A percentile compares a stretch with the other conserved stretches of the same genome.
Evolutionary conservation across 2,113 vertebrate genomes (phyloP).

Genomic region (Coptodon rendalli): DNA sequence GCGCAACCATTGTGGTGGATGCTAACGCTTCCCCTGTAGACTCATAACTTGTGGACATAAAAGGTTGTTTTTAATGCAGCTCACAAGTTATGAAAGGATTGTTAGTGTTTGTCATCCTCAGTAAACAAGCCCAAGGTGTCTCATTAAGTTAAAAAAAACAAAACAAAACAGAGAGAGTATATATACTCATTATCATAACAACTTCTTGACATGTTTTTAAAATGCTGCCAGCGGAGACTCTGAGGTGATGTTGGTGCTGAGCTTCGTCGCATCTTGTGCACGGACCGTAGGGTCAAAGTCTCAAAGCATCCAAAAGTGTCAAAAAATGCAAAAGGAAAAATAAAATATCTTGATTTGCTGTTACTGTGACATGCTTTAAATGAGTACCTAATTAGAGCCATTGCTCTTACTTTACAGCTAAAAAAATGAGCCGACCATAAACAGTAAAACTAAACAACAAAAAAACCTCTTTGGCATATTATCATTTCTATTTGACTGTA

Average conservation of each 20-base stretch:
- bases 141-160: neutral
- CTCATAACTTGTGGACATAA: neutral
- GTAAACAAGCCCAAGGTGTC: neutral
- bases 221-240: neutral
- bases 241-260: neutral
- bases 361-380: neutral
- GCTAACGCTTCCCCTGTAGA: neutral
- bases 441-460: neutral
- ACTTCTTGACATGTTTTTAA: neutral
- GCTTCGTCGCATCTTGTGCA: neutral
- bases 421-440: neutral
- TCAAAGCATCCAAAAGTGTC: neutral
- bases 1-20: neutral
- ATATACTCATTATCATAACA: constrained; percentile 12
- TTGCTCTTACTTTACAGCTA: neutral
- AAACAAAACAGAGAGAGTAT: neutral
- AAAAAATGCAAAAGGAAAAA: neutral
- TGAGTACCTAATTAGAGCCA: accelerated
- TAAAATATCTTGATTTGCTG: neutral
- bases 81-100: neutral
- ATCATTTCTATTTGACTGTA: neutral
- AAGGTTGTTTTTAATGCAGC: neutral
- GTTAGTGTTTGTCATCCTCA: neutral
- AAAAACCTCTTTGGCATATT: neutral
- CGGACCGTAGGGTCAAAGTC: neutral